Evolutionary conservation across 2,888 invertebrate genomes (phyloP), one percentile per base, ranked within the genome.

Genomic region (Megastigmus dorsalis): DNA sequence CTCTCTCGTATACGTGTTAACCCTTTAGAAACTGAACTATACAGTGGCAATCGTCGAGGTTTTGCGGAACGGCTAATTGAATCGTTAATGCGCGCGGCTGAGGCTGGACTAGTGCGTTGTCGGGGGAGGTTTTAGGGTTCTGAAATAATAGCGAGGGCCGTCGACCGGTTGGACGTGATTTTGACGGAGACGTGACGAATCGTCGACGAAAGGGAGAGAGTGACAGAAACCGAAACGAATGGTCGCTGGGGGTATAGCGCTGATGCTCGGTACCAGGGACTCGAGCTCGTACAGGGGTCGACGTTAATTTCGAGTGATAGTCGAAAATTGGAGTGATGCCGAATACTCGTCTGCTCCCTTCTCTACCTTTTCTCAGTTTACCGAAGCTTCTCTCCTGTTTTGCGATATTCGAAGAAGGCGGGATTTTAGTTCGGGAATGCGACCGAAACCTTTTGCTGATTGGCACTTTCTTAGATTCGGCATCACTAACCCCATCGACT

Each of bases 161-260:
- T n/a, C 10, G 36, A 10, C 33, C 10, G 18, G 28, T 18, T 18
- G 30, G 38, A 38, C 18, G 28, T 48, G 48, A 63, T 55, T 71
- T 71, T 63, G 55, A 71, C 45, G 38, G 18, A 28, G 28, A 48
- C n/a, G 28, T 71, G 71, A 71, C 71, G 55, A 71, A 71, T 71
- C 10, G 45, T 20, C 13, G n/a, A n/a, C 5, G 26, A 52, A 7
- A 15, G 48, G 7, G 48, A 36, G 38, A 45, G 45, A 45, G 20
- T 26, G 57, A 59, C 57, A 59, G 45, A 36, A 59, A 36, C 59
- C 38, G 41, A 60, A 69, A 69, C 60, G 50, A 69, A 69, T 60
- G 60, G 30, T 20, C n/a, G 9, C 15, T n/a, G 10, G 18, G 23
- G n/a, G n/a, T n/a, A n/a, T n/a, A n/a, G n/a, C n/a, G n/a, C n/a